phyloP scores from a whole-genome alignment of 2,888 invertebrate species.

The Agelastica alni region DNA sequence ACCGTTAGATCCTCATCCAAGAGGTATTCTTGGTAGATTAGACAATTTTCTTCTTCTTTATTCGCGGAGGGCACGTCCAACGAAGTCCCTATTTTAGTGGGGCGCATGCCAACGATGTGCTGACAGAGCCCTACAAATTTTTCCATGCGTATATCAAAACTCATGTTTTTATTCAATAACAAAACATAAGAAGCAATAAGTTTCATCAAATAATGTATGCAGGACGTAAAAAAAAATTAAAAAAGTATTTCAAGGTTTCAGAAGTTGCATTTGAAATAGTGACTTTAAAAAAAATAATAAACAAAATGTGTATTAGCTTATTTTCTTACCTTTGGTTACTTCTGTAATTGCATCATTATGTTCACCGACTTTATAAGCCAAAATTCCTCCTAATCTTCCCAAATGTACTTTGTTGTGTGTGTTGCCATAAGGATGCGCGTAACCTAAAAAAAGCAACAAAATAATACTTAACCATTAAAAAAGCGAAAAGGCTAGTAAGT shows the following conservation, averaged over 20 bases:
- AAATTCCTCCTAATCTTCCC: constrained; percentile 85
- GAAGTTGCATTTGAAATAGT: too few species aligned
- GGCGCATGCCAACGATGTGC: constrained; percentile 90
- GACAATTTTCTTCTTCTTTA: constrained; percentile 75
- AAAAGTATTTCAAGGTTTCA: too few species aligned
- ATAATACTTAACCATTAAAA: too few species aligned
- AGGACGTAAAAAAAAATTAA: too few species aligned
- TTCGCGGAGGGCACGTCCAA: constrained; percentile 66
- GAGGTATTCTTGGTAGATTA: constrained; percentile 87
- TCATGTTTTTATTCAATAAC: too few species aligned
- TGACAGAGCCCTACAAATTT: constrained; percentile 72
- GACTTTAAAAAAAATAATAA: too few species aligned
- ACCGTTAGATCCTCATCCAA: constrained; percentile 77
- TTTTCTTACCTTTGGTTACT: constrained; percentile 26
- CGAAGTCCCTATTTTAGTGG: constrained; percentile 69
- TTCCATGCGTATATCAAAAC: too few species aligned
- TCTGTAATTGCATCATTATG: constrained; percentile 22
- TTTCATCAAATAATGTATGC: too few species aligned
- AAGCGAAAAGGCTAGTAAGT: too few species aligned
- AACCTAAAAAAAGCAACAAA: constrained; percentile 74
- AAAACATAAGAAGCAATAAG: too few species aligned
- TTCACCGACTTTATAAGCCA: constrained; percentile 67
- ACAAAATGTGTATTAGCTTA: not conserved
- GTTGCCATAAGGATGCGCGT: constrained; percentile 76
- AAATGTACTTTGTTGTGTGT: constrained; percentile 59